These are phyloP conservation scores for Eunapius fragilis DNA, from an alignment of 37 sponge, comb jelly and placozoan species.

Conservation along the genomic window DNA sequence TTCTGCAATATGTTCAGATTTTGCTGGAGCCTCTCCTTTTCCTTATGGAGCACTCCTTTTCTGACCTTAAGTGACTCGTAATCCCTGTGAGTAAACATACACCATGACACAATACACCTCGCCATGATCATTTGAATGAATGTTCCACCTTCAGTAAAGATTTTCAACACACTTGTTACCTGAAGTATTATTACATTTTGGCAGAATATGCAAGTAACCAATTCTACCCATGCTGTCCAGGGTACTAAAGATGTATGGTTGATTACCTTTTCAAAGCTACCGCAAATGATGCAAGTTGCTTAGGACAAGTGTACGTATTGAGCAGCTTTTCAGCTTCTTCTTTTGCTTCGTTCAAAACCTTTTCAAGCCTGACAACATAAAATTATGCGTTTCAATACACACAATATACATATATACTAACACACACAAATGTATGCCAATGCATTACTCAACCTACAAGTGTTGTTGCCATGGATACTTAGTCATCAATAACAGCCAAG, in stretches of 20 bases:
- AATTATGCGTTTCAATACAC: no score
- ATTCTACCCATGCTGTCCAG: no score
- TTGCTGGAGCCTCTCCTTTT: not conserved
- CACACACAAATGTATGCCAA: no score
- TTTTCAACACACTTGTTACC: no score
- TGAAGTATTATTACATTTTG: not conserved
- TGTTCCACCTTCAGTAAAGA: no score
- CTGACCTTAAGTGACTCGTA: constrained; percentile 32
- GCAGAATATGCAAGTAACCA: no score
- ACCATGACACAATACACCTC: not conserved
- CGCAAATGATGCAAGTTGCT: not conserved
- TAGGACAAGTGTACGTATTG: not conserved
- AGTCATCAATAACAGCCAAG: no score
- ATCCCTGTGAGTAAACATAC: constrained; percentile 3
- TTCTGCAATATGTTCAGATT: not conserved
- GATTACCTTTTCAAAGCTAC: constrained; percentile 17
- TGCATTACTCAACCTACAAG: no score
- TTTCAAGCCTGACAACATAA: not conserved
- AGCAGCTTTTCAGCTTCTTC: constrained; percentile 6
- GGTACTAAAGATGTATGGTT: no score
- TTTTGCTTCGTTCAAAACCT: not conserved
- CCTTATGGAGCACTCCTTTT: constrained; percentile 10
- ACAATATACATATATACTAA: no score
- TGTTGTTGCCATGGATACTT: no score
- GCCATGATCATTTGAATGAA: no score